A percentile compares a stretch with the other conserved stretches of the same genome.
These are phyloP conservation scores for Gallinago solitaria DNA, from an alignment of 2,797 vertebrate genomes.

Conservation along the genomic window DNA sequence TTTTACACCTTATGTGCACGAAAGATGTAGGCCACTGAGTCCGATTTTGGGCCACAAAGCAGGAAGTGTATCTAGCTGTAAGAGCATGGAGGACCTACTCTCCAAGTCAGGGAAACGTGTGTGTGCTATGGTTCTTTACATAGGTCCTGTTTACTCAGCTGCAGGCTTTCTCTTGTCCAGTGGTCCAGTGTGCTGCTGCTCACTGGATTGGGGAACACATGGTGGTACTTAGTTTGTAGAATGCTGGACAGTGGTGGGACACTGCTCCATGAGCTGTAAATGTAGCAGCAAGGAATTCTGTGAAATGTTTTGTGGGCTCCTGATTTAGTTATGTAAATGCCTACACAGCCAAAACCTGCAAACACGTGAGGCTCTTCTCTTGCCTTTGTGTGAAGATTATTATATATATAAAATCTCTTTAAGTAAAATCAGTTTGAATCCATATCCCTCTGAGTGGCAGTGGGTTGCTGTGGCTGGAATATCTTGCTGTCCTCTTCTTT, in stretches of 20 bases:
- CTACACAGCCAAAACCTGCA: not conserved
- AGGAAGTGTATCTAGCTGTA: not conserved
- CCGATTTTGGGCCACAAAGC: not conserved
- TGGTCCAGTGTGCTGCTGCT: not conserved
- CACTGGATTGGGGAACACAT: not conserved
- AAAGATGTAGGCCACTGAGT: not conserved
- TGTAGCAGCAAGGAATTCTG: not conserved
- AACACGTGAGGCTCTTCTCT: not conserved
- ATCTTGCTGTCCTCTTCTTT: not conserved
- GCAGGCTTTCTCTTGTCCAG: not conserved
- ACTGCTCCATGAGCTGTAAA: not conserved
- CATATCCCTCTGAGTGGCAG: not conserved
- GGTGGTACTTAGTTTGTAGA: not conserved
- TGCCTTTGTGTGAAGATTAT: not conserved
- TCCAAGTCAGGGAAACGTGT: not conserved
- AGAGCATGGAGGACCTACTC: not conserved
- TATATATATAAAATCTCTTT: not conserved
- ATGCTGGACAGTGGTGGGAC: not conserved
- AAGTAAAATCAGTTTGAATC: not conserved
- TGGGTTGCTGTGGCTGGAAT: not conserved
- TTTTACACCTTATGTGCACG: not conserved
- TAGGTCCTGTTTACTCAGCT: too few species aligned
- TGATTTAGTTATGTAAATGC: not conserved
- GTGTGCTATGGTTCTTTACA: not conserved
- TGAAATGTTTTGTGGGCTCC: not conserved